Evolutionary conservation across 2,113 vertebrate genomes (phyloP).

Genomic region (Peromyscus leucopus): DNA sequence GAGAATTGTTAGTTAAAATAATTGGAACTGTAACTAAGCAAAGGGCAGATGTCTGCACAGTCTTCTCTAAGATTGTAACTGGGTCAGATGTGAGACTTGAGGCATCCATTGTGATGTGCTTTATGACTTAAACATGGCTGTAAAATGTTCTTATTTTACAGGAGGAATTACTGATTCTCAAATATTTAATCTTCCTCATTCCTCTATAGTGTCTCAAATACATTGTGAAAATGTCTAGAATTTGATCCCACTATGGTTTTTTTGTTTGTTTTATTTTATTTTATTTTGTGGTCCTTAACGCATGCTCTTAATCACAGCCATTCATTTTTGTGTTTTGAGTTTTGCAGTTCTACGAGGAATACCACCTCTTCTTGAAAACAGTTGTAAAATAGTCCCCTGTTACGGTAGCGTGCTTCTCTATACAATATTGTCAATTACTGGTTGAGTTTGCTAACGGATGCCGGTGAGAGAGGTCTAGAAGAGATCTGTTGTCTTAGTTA

Average conservation of each 20-base stretch:
- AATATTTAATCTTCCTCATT: neutral
- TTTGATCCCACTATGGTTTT: neutral
- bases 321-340: neutral
- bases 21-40: neutral
- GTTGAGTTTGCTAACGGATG: neutral
- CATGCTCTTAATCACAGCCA: neutral
- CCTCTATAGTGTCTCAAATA: conserved; percentile 2
- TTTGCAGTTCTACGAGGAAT: neutral
- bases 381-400: neutral
- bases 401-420: neutral
- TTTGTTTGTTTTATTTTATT: neutral
- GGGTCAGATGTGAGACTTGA: neutral
- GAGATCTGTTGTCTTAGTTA: neutral
- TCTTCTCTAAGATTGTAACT: conserved; percentile 1
- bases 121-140: conserved; percentile 13
- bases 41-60: neutral
- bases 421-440: neutral
- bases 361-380: neutral
- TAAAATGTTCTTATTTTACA: neutral
- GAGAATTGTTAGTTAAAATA: conserved; percentile 22
- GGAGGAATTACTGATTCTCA: neutral
- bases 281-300: neutral
- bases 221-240: neutral
- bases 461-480: neutral
- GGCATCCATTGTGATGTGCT: neutral